Evolutionary conservation across 2,888 invertebrate species (phyloP).

Genomic region (Drosophila pseudotalamancana): DNA sequence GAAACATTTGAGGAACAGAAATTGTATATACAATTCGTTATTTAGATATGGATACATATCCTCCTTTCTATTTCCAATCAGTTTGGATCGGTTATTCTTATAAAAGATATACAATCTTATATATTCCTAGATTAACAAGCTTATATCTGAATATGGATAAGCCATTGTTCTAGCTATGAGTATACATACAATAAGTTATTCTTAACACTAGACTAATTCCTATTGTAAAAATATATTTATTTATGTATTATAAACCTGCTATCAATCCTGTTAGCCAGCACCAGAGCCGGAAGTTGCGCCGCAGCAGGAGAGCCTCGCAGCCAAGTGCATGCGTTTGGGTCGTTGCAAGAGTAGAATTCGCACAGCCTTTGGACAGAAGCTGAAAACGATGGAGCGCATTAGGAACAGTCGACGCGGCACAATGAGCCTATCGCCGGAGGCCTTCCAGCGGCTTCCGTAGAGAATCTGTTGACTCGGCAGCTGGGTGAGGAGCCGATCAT

Average conservation of each 20-base stretch:
- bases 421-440: conserved; percentile 41
- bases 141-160: too few species aligned
- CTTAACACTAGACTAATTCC: too few species aligned
- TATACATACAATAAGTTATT: too few species aligned
- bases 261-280: not conserved
- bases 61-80: too few species aligned
- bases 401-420: conserved; percentile 26
- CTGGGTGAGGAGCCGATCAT: too few species aligned
- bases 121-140: too few species aligned
- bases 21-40: too few species aligned
- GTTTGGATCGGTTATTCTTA: too few species aligned
- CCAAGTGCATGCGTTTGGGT: conserved; percentile 31
- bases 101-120: too few species aligned
- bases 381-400: conserved; percentile 35
- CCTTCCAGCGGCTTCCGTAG: conserved; percentile 33
- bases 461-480: too few species aligned
- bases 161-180: too few species aligned
- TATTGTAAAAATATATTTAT: not conserved
- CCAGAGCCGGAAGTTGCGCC: not conserved
- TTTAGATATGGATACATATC: too few species aligned
- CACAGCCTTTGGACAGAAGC: conserved; percentile 19
- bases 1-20: not conserved
- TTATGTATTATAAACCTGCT: not conserved
- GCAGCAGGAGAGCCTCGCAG: conserved; percentile 14
- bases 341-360: conserved; percentile 5